A percentile compares a stretch with the other conserved stretches of the same genome.
These are phyloP conservation scores for Acanthornis magna DNA, from an alignment of 2,797 vertebrate genomes.

Conservation along the genomic window DNA sequence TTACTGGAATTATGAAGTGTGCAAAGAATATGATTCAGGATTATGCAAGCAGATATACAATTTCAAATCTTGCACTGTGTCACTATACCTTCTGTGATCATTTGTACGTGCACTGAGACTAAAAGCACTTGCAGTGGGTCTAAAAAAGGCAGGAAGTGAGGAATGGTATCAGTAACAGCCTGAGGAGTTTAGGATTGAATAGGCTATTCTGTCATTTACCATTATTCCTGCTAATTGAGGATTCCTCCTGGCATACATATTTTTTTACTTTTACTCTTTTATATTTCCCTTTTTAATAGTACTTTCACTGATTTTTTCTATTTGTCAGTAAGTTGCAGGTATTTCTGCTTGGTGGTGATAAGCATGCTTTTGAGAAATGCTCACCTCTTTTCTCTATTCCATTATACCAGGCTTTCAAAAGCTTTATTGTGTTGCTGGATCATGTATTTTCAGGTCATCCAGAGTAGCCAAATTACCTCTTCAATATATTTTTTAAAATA, in stretches of 20 bases:
- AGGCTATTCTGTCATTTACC: neutral
- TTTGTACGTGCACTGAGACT: neutral
- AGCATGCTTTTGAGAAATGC: neutral
- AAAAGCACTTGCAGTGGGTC: neutral
- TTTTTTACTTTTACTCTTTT: neutral
- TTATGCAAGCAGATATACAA: neutral
- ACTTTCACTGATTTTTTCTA: neutral
- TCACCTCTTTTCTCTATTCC: neutral
- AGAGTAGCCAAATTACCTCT: neutral
- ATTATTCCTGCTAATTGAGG: neutral
- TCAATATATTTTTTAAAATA: neutral
- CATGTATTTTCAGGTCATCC: neutral
- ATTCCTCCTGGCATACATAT: neutral
- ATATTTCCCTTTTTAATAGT: neutral
- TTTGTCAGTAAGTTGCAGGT: neutral
- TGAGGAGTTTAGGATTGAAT: neutral
- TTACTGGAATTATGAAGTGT: neutral
- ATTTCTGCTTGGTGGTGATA: neutral
- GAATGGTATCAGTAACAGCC: neutral
- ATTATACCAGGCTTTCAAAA: neutral
- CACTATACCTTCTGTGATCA: neutral
- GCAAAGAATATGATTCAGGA: neutral
- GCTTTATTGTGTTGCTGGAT: neutral
- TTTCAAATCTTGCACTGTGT: neutral
- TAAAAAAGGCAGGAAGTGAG: neutral